Evolutionary conservation across 2,888 invertebrate genomes (phyloP), one percentile per base, ranked within the genome.

Genomic region (Oscheius myriophilus): DNA sequence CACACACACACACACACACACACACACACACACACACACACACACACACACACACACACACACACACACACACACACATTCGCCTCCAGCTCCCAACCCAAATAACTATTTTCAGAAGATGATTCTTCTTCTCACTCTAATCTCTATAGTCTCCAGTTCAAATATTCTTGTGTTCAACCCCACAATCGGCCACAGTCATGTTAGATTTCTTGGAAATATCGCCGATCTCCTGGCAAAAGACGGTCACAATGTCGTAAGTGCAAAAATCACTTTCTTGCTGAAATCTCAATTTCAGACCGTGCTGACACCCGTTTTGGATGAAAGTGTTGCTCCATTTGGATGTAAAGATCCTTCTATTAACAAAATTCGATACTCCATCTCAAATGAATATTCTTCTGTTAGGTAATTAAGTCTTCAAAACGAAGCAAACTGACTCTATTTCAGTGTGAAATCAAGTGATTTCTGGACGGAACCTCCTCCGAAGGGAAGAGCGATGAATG

Each of bases 141-240:
- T 33, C 9, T 33, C 33, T 33, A 3, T 33, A 6, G 33, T 33
- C 3, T 33, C 33, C 3, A 6, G 4, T 6, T 3, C 52, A 2
- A 75, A 75, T 49, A 70, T 72, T 9, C 58, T 76, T 0, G 68
- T 75, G 1, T 75, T 68, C 71, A 71, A 71, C 52, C 72, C 75
- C 14, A 70, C 66, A 25, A 72, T 65, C 43, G 75, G 72, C 33
- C 70, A 72, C 3, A 72, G 72, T 57, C 76, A 76, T 51, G 67
- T 70, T 0, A 71, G 72, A n/a, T 76, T 71, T 33, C 58, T 76
- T 9, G 76, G 76, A 6, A 72, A 70, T 23, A 70, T 76, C 16
- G 67, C 75, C 2, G 75, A 76, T 63, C 67, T 72, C 23, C 49
- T 76, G 0, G 66, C 70, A 2, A 69, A 71, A 42, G 76, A 68